Evolutionary conservation across 1,140 invertebrate genomes (phyloP), one percentile per base, ranked within the genome.

Genomic region (Panonychus citri): DNA sequence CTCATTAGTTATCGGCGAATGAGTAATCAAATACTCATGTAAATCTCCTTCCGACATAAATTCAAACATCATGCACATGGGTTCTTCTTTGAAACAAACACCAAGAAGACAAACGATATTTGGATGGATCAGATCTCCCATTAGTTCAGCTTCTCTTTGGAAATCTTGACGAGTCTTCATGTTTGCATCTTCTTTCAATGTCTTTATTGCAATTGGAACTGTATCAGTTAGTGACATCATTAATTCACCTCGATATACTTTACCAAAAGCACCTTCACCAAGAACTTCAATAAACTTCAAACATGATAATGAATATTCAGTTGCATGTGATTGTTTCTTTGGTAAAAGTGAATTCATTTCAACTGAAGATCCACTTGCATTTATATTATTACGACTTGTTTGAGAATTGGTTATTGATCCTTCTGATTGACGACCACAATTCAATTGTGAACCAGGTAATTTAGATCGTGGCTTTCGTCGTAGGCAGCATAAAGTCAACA

Each of bases 1-100:
- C 19, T 26, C 30, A 27, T 49, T 26, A 27, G 53, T 21, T 26
- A 25, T 27, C 1, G 59, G 59, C 4, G 48, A 39, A 28, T 60
- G 59, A 15, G 12, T 25, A 0, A 53, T 72, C 12, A 97, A 72
- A 69, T 90, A 96, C 50, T 83, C 86, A 1, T 95, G 73, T 26
- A 98, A 70, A 71, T 97, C 91, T 0, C 93, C 90, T 1, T 82
- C 86, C 69, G 93, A 83, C 94, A 98, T 97, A 13, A 96, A 74
- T 69, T 98, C 94, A 73, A 97, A 80, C 17, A 98, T 81, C 48
- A 97, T 80, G 61, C 87, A 87, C 62, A 88, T 84, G 13, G 87
- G 81, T 64, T 95, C 87, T 54, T 84, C 83, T 66, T 95, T 86
- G 5, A 93, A 74, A 67, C 90, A 95, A 2, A 97, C 85, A 0